phyloP scores from a whole-genome alignment of 1,140 invertebrate species.

The Lordiphosa mommai region DNA sequence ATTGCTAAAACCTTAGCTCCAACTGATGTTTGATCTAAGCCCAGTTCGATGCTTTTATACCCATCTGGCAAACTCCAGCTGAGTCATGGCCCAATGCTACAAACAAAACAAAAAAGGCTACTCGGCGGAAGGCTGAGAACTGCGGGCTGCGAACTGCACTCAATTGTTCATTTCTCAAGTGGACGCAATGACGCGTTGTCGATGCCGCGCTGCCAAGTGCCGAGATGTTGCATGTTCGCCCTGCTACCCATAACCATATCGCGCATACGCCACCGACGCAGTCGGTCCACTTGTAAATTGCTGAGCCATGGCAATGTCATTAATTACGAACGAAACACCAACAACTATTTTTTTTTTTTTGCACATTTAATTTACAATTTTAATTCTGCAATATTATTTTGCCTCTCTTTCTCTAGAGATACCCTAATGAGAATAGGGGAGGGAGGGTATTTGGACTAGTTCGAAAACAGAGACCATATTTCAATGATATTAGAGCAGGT shows the following conservation, averaged over 20 bases:
- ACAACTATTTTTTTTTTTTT: no score
- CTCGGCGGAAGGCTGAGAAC: slow-evolving; percentile 70
- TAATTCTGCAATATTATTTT: no score
- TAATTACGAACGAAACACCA: slow-evolving; percentile 32
- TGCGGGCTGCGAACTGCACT: slow-evolving; percentile 12
- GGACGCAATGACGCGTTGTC: no score
- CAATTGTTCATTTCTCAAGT: no score
- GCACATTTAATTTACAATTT: no score
- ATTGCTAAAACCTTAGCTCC: background rate
- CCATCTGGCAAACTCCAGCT: slow-evolving; percentile 24
- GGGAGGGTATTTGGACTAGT: no score
- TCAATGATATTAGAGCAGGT: no score
- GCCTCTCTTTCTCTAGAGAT: no score
- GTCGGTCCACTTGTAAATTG: slow-evolving; percentile 47
- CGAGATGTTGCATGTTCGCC: slow-evolving; percentile 51
- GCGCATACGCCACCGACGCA: slow-evolving; percentile 51
- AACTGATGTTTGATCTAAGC: slow-evolving; percentile 24
- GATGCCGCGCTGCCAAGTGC: slow-evolving; percentile 3
- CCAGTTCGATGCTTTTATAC: slow-evolving; percentile 49
- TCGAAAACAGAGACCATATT: no score
- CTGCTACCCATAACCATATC: slow-evolving; percentile 54
- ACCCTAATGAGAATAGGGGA: no score
- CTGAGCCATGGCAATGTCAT: slow-evolving; percentile 65
- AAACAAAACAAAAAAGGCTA: slow-evolving; percentile 15
- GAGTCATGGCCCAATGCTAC: slow-evolving; percentile 44